These are phyloP conservation scores for Scaptomyza polygonia DNA, from an alignment of 2,888 invertebrate species.

Conservation along the genomic window DNA sequence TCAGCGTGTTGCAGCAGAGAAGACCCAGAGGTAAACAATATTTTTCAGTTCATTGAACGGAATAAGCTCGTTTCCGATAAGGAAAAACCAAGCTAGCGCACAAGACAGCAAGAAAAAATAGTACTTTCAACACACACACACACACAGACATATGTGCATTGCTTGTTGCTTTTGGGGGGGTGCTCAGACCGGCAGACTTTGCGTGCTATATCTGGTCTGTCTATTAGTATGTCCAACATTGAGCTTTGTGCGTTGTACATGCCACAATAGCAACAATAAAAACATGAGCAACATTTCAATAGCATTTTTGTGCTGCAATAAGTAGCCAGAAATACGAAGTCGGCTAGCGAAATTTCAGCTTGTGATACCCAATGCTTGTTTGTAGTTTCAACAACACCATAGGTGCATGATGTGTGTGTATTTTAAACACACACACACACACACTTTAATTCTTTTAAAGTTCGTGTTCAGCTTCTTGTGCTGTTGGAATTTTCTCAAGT, in stretches of 20 bases:
- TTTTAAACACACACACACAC: neutral
- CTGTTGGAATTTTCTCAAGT: conserved; percentile 11
- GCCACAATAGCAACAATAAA: conserved; percentile 44
- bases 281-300: conserved; percentile 11
- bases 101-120: conserved; percentile 46
- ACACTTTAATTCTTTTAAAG: neutral
- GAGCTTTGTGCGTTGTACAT: conserved; percentile 53
- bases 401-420: neutral
- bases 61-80: conserved; percentile 83
- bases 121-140: conserved; percentile 21
- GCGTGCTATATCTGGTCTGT: conserved; percentile 54
- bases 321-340: conserved; percentile 33
- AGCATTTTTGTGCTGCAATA: conserved; percentile 47
- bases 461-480: neutral
- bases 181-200: conserved; percentile 36
- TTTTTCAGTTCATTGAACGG: conserved; percentile 83
- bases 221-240: conserved; percentile 63
- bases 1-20: conserved; percentile 35
- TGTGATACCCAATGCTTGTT: conserved; percentile 43
- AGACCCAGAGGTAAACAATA: conserved; percentile 82
- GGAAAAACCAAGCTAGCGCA: conserved; percentile 49
- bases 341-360: conserved; percentile 40
- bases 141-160: conserved; percentile 19
- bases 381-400: conserved; percentile 20
- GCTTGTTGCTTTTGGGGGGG: conserved; percentile 14